Evolutionary conservation across 2,888 invertebrate genomes (phyloP), one percentile per base, ranked within the genome.

Genomic region (Helobdella robusta): DNA sequence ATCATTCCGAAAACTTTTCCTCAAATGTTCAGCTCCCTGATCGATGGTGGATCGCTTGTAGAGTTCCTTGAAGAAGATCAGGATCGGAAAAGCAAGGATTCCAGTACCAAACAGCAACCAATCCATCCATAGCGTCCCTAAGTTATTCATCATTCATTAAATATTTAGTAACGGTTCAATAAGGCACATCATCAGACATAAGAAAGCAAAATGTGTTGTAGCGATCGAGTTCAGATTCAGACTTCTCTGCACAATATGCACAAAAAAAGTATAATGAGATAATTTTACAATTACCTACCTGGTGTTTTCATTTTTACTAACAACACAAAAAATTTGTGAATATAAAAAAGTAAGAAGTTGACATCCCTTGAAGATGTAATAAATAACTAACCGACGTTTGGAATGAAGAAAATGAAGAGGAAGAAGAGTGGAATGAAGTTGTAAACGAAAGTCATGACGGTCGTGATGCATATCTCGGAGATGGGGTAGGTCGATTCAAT

Each of bases 11-110:
- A n/a, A n/a, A n/a, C n/a, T n/a, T n/a, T n/a, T n/a, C n/a, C n/a
- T n/a, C n/a, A n/a, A n/a, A n/a, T n/a, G n/a, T 34, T 64, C 63
- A n/a, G 15, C 54, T 34, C 50, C 54, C 50, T 59, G 56, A 44
- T 76, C 75, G 28, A 75, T 68, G 23, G 73, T 71, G 15, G 74
- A 69, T 58, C 75, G 69, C 56, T 74, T 74, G 66, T 74, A 75
- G 15, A 66, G 65, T 50, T 75, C 74, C 52, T 72, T 73, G 59
- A 75, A 66, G 2, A 68, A 50, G 1, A 72, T 59, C 11, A 74
- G 59, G 30, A 73, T 65, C 5, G 75, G 75, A 34, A 75, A 68
- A 65, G 74, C 73, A 1, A 72, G 65, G n/a, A 72, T 68, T 6
- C 71, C 25, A 1, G 65, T 35, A 2, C 65, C 68, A 58, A 59